Conservation (phyloP, 2,113 vertebrate species). For the Eidolon helvum region DNA sequence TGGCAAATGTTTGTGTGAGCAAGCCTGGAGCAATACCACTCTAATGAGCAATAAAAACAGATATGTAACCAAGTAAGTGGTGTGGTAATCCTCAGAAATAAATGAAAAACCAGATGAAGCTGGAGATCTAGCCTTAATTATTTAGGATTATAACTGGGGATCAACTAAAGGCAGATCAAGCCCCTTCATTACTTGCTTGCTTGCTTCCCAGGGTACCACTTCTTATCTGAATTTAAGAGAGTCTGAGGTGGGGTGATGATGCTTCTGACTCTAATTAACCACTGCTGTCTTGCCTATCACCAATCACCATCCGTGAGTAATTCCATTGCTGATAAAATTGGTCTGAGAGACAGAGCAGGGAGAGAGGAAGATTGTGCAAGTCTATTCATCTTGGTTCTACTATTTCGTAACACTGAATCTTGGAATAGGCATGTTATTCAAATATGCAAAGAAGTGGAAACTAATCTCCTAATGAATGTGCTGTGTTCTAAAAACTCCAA, state of each 20-base stretch:
- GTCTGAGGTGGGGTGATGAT: not conserved
- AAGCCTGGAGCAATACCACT: slow-evolving; percentile 13
- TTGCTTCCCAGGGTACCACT: not conserved
- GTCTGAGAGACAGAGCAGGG: not conserved
- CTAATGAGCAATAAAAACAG: slow-evolving; percentile 37
- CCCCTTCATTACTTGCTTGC: not conserved
- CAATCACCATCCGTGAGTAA: not conserved
- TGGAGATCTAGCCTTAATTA: slow-evolving; percentile 23
- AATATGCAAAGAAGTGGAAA: slow-evolving; percentile 3
- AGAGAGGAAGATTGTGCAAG: not conserved
- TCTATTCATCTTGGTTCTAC: not conserved
- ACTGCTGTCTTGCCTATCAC: not conserved
- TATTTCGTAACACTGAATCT: not conserved
- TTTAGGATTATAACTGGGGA: slow-evolving; percentile 20
- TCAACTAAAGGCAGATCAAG: not conserved
- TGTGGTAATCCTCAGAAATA: not conserved
- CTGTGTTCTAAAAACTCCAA: not conserved
- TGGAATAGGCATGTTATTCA: not conserved
- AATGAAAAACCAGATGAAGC: not conserved
- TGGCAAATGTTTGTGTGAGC: not conserved
- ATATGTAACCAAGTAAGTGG: not conserved
- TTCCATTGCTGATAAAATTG: slow-evolving; percentile 22
- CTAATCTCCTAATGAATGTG: not conserved
- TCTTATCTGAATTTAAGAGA: not conserved
- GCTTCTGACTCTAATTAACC: slow-evolving; percentile 39